These are phyloP conservation scores for Rapana venosa DNA, from an alignment of 2,888 invertebrate species.

Conservation along the genomic window DNA sequence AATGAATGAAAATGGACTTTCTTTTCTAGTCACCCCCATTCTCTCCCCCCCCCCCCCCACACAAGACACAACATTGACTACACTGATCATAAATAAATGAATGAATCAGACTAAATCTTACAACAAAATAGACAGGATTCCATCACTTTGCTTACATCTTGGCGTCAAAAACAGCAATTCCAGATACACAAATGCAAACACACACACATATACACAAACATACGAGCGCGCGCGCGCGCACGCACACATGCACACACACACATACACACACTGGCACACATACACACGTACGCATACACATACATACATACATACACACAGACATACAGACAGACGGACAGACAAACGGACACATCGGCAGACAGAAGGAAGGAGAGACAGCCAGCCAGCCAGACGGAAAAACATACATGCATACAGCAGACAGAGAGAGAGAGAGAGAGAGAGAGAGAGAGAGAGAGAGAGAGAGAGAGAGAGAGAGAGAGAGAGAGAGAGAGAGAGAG, in stretches of 20 bases:
- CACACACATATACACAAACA: background rate
- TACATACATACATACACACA: background rate
- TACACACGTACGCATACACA: slow-evolving; percentile 16
- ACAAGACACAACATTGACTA: too few relatives aligned
- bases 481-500: background rate
- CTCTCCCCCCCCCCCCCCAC: too few relatives aligned
- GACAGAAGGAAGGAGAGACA: too few relatives aligned
- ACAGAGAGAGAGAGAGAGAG: background rate
- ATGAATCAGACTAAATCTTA: too few relatives aligned
- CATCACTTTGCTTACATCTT: too few relatives aligned
- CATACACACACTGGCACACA: slow-evolving; percentile 3
- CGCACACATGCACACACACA: slow-evolving; percentile 2
- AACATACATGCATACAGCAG: background rate
- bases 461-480: slow-evolving; percentile 20
- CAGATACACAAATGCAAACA: background rate
- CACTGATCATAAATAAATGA: too few relatives aligned
- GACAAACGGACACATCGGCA: background rate
- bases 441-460: background rate
- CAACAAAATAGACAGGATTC: too few relatives aligned
- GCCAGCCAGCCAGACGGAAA: too few relatives aligned
- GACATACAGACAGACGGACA: background rate
- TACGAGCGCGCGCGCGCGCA: background rate
- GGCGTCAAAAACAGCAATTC: too few relatives aligned
- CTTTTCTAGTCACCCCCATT: too few relatives aligned
- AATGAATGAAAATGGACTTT: too few relatives aligned